Percentiles rank a stretch among this genome's conserved stretches.
phyloP scores from a whole-genome alignment of 2,797 vertebrate genomes.

The Euphonia xanthogaster region DNA sequence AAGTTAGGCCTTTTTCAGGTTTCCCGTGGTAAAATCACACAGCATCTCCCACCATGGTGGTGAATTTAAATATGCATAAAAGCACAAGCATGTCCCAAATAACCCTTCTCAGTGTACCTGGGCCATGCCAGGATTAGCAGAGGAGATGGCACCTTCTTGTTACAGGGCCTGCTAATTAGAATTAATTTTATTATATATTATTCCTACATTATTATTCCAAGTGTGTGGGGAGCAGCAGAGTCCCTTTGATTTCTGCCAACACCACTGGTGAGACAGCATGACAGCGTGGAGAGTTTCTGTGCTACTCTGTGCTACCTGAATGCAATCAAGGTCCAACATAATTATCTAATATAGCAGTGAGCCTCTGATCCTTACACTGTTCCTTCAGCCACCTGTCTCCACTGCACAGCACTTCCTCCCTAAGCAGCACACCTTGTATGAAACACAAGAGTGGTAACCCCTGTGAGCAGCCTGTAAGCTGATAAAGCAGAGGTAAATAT shows the following conservation, averaged over 20 bases:
- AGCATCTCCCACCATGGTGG: neutral
- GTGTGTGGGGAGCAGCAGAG: neutral
- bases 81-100: neutral
- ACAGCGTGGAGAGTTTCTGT: neutral
- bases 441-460: neutral
- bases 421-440: neutral
- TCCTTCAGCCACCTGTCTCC: neutral
- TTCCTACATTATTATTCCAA: neutral
- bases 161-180: neutral
- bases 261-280: neutral
- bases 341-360: neutral
- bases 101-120: neutral
- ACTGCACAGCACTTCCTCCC: neutral
- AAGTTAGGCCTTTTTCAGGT: neutral
- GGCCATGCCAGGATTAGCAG: neutral
- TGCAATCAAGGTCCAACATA: neutral
- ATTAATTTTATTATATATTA: neutral
- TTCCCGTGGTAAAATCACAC: neutral
- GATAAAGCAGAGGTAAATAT: neutral
- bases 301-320: neutral
- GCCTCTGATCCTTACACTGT: neutral
- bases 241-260: neutral
- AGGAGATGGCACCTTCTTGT: neutral
- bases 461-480: neutral
- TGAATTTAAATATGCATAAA: neutral